Base-by-base conservation (phyloP, 2,113 vertebrate genomes). In the Rhea americana region DNA sequence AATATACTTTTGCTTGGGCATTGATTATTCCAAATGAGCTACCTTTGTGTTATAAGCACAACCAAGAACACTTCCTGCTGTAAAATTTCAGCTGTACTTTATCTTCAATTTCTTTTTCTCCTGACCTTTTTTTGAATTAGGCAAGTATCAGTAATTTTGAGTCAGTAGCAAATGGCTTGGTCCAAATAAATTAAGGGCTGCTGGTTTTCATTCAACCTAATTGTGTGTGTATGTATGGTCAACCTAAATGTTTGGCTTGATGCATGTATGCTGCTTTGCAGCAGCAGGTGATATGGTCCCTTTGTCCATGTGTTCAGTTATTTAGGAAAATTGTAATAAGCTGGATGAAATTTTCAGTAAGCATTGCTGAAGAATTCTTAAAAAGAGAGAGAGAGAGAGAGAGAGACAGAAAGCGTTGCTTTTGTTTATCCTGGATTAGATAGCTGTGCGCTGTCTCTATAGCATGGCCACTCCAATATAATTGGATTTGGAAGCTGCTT, bases 381-480 rank as follows among this genome's bases (percentile, higher is more conserved):
- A 71, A 78, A 35, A 35, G 35, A 35, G 6, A 35, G 6, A 35
- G n/a, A 35, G 35, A 35, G 35, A 55, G 22, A 51, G 22, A 51
- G 53, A 55, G 53, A 24, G 26, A 9, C 7, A 18, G 9, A 48
- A 59, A 56, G 4, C 47, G 68, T 41, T 76, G 30, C 28, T 59
- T 63, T 3, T n/a, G 11, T 24, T 78, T n/a, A n/a, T 70, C 47
- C 39, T 37, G 28, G 12, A 51, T 78, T 72, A 81, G 51, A 48
- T 21, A 24, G 2, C 5, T 84, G 7, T n/a, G 32, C 17, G 1
- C 4, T 35, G 17, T 32, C 19, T 56, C 24, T n/a, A 0, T 28
- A 41, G 66, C 35, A 12, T 51, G 72, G 74, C 24, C 43, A 41
- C 24, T 30, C 25, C 47, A 39, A 14, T 32, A 9, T 59, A 90